Evolutionary conservation across 2,888 invertebrate species (phyloP), one percentile per base, ranked within the genome.

Genomic region (Copidosoma aretas): DNA sequence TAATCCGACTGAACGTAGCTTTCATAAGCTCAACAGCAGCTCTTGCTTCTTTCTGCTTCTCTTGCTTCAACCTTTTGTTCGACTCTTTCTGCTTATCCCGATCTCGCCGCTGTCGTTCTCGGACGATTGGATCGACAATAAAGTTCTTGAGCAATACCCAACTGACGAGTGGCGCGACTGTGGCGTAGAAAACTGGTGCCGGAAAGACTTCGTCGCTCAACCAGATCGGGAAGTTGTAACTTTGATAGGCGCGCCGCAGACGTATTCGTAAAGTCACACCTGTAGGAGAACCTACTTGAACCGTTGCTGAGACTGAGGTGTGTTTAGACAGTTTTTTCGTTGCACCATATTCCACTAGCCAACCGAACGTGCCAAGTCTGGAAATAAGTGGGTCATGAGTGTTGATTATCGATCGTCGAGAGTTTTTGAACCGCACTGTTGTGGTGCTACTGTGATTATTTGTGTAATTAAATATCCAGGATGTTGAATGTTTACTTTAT

Each of bases 261-360:
- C 93, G 94, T 58, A 97, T 86, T 86, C 93, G 94, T 46, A 98
- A 87, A 77, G 91, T 91, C 0, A 98, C 95, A 25, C 98, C 97
- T 12, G 91, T 90, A 0, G 96, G 95, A 39, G 93, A 87, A 2
- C 97, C 97, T 21, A 97, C 85, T 71, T 90, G 88, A 51, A 98
- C 92, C 0, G 93, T 89, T 1, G 96, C 97, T 0, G 93, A 91
- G 1, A 97, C 86, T 53, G 91, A 91, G 80, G 93, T 97, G 79
- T 95, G 93, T 82, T 94, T 91, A 0, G 97, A 95, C 39, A 98
- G 89, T 82, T 94, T 95, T 78, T 96, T 97, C 80, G 97, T 96
- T 1, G 93, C 92, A 0, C 96, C 96, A 80, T 96, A 97, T 81
- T 97, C 97, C 0, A 95, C 85, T 66, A 93, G 86, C 3, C 91